These are phyloP conservation scores for Bedellia somnulentella DNA, from an alignment of 2,888 invertebrate species.

Conservation along the genomic window DNA sequence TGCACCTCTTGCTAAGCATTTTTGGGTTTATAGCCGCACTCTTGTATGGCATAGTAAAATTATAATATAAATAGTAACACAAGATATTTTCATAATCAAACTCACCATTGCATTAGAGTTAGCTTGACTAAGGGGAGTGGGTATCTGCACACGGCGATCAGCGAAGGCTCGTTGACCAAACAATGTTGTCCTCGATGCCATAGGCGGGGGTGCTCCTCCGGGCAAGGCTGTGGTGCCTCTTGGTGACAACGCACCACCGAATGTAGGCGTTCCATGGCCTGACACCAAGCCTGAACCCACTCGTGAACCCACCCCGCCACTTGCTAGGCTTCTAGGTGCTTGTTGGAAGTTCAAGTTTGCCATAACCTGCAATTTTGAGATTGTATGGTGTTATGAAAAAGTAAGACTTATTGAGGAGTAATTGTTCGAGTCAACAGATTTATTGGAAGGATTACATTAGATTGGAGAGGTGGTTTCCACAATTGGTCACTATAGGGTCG, in stretches of 20 bases:
- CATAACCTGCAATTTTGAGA: constrained; percentile 82
- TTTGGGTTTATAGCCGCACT: too few relatives aligned
- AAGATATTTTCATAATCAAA: too few relatives aligned
- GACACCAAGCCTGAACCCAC: constrained; percentile 68
- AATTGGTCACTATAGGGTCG: too few relatives aligned
- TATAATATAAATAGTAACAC: too few relatives aligned
- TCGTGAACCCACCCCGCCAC: constrained; percentile 61
- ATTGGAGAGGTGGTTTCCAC: too few relatives aligned
- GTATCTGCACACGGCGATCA: constrained; percentile 72
- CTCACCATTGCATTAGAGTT: too few relatives aligned
- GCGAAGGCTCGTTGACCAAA: constrained; percentile 82
- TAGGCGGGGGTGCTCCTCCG: constrained; percentile 50
- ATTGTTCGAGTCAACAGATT: too few relatives aligned
- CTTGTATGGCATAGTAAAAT: too few relatives aligned
- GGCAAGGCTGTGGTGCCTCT: constrained; percentile 48
- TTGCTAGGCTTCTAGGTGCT: constrained; percentile 86
- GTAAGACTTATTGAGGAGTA: too few relatives aligned
- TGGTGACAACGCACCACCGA: constrained; percentile 49
- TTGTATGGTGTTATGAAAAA: too few relatives aligned
- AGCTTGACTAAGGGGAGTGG: constrained; percentile 58
- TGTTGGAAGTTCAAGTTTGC: constrained; percentile 91
- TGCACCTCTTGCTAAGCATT: too few relatives aligned
- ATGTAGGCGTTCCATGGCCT: constrained; percentile 57
- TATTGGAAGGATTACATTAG: too few relatives aligned
- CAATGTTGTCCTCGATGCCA: constrained; percentile 65